Evolutionary conservation across 2,888 invertebrate species (phyloP).

Genomic region (Crossocerus cetratus): DNA sequence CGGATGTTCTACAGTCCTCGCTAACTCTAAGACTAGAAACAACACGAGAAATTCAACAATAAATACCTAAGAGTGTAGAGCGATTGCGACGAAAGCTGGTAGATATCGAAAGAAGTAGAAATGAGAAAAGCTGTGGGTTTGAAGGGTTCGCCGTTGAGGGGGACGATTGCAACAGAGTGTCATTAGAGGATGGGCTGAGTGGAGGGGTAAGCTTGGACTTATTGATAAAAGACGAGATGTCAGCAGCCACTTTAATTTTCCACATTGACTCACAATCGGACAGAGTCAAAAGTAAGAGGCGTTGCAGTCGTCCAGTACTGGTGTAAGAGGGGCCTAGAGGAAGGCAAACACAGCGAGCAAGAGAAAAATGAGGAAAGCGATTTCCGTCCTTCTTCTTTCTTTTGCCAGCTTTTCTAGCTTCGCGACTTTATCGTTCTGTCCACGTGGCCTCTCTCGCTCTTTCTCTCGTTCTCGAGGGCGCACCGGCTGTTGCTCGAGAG

Average conservation of each 20-base stretch:
- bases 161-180: neutral
- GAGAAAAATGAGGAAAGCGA: constrained; percentile 4
- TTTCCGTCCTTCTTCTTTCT: constrained; percentile 12
- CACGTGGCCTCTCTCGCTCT: constrained; percentile 20
- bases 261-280: constrained; percentile 20
- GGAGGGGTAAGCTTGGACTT: too few relatives aligned
- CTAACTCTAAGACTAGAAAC: too few relatives aligned
- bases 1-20: too few relatives aligned
- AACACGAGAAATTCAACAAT: too few relatives aligned
- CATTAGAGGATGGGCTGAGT: too few relatives aligned
- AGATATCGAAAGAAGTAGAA: too few relatives aligned
- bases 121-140: too few relatives aligned
- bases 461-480: constrained; percentile 9
- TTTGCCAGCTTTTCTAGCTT: constrained; percentile 15
- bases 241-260: constrained; percentile 23
- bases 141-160: too few relatives aligned
- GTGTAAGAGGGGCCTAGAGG: neutral
- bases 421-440: constrained; percentile 43
- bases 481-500: constrained; percentile 3
- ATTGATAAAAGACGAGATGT: too few relatives aligned
- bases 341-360: neutral
- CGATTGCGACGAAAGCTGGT: too few relatives aligned
- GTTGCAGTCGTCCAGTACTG: neutral
- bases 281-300: neutral
- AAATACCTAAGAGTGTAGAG: too few relatives aligned